phyloP scores from a whole-genome alignment of 2,113 vertebrate species.

The Pelobates fuscus region DNA sequence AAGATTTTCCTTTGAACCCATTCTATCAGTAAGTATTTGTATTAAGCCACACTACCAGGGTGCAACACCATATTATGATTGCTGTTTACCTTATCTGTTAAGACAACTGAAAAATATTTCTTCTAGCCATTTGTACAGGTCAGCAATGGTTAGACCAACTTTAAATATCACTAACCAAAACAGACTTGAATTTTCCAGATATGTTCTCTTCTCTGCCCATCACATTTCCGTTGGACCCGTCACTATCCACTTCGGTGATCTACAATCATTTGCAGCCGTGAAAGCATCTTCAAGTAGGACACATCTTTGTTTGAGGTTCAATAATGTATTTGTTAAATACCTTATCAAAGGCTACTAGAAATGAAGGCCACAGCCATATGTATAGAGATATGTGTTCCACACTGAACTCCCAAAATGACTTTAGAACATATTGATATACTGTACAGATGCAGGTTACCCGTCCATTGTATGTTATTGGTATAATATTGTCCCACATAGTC shows the following conservation, averaged over 20 bases:
- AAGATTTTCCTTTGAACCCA: slow-evolving; percentile 36
- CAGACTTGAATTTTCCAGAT: slow-evolving; percentile 24
- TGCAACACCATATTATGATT: slow-evolving; percentile 24
- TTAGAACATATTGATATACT: too few species aligned
- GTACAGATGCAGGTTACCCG: too few species aligned
- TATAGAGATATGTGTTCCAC: too few species aligned
- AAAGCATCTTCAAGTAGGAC: too few species aligned
- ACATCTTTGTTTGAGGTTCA: too few species aligned
- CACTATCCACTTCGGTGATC: background rate
- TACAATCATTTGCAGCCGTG: background rate
- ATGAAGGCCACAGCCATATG: too few species aligned
- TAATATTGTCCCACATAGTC: too few species aligned
- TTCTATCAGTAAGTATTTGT: slow-evolving; percentile 29
- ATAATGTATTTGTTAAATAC: too few species aligned
- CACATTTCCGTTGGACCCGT: slow-evolving; percentile 10
- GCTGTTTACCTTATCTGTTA: slow-evolving; percentile 50
- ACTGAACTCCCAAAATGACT: too few species aligned
- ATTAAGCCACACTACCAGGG: slow-evolving; percentile 39
- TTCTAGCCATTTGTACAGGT: slow-evolving; percentile 41
- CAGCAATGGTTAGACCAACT: slow-evolving; percentile 53
- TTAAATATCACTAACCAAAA: slow-evolving; percentile 52
- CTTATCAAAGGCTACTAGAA: too few species aligned
- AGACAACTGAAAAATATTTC: slow-evolving; percentile 44
- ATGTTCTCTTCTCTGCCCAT: slow-evolving; percentile 1
- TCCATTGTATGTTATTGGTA: too few species aligned